A percentile compares a stretch with the other conserved stretches of the same genome.
phyloP scores from a whole-genome alignment of 1,140 invertebrate genomes.

The Scaptomyza hsui region DNA sequence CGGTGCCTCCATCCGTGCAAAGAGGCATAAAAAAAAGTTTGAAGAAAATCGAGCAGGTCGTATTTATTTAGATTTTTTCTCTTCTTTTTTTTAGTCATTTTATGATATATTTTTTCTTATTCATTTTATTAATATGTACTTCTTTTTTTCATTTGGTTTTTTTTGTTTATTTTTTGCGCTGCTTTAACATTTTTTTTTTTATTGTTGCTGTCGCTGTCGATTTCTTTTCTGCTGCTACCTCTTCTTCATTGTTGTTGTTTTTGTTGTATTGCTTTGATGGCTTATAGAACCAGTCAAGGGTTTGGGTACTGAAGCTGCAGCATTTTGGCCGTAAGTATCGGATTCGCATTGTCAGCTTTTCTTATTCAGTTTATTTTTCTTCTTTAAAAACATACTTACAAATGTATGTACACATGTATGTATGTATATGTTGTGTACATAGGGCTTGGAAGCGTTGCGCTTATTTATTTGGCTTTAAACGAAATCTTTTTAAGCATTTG shows the following conservation, averaged over 20 bases:
- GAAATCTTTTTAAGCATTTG: conserved; percentile 19
- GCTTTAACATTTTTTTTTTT: conserved; percentile 53
- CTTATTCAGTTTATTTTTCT: conserved; percentile 44
- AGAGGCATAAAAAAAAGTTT: conserved; percentile 57
- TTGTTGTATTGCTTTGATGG: conserved; percentile 57
- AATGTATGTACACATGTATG: conserved; percentile 20
- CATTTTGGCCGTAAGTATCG: conserved; percentile 52
- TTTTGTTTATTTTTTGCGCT: conserved; percentile 24
- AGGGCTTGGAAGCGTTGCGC: conserved; percentile 2
- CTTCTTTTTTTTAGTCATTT: conserved; percentile 41
- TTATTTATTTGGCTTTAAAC: conserved; percentile 17
- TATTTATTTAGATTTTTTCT: conserved; percentile 72
- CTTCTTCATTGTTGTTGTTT: conserved; percentile 40
- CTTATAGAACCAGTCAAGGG: conserved; percentile 42
- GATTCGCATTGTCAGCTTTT: conserved; percentile 72
- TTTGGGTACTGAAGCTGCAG: background rate
- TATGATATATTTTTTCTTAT: conserved; percentile 50
- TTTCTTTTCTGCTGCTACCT: conserved; percentile 55
- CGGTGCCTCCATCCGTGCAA: conserved; percentile 26
- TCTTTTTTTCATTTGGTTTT: conserved; percentile 28
- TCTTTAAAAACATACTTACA: conserved; percentile 11
- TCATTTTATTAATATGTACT: conserved; percentile 36
- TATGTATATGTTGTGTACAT: conserved; percentile 7
- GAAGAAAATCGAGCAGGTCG: conserved; percentile 75
- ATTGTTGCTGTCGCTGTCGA: conserved; percentile 44